These are phyloP conservation scores for Platycercus adscitus DNA, from an alignment of 2,113 vertebrate genomes.

Conservation along the genomic window DNA sequence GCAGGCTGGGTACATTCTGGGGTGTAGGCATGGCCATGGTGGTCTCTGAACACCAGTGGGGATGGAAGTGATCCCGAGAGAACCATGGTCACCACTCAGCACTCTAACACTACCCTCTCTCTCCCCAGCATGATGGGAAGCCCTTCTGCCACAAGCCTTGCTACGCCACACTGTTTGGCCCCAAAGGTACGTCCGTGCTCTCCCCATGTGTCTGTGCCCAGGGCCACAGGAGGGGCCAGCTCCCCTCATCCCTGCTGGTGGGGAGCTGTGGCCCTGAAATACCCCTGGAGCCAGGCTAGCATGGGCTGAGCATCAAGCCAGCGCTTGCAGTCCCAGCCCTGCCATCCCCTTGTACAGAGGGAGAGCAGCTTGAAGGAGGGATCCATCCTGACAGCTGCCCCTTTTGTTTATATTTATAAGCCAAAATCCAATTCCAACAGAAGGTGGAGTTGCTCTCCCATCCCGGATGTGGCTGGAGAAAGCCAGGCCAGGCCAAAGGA, in stretches of 20 bases:
- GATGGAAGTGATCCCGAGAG: background rate
- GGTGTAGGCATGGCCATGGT: rapidly evolving
- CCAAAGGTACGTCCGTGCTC: conserved; percentile 84
- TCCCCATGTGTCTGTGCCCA: rapidly evolving
- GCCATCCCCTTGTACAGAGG: background rate
- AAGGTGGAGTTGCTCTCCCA: conserved; percentile 42
- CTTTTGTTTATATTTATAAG: background rate
- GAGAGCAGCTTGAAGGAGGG: background rate
- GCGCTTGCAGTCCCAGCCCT: background rate
- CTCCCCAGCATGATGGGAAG: conserved; percentile 88
- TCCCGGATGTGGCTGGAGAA: background rate
- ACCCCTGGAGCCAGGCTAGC: background rate
- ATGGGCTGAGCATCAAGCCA: background rate
- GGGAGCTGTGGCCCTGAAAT: background rate
- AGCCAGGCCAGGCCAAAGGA: background rate
- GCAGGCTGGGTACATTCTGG: background rate
- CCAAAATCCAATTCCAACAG: background rate
- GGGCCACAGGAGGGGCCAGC: background rate
- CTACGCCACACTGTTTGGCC: conserved; percentile 90
- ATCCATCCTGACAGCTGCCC: background rate
- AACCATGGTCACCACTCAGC: rapidly evolving
- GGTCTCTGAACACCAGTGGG: background rate
- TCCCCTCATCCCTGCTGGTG: rapidly evolving
- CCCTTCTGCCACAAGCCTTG: conserved; percentile 98
- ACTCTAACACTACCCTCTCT: background rate